Conservation (phyloP, 2,113 vertebrate species). For the Cichladusa arquata region DNA sequence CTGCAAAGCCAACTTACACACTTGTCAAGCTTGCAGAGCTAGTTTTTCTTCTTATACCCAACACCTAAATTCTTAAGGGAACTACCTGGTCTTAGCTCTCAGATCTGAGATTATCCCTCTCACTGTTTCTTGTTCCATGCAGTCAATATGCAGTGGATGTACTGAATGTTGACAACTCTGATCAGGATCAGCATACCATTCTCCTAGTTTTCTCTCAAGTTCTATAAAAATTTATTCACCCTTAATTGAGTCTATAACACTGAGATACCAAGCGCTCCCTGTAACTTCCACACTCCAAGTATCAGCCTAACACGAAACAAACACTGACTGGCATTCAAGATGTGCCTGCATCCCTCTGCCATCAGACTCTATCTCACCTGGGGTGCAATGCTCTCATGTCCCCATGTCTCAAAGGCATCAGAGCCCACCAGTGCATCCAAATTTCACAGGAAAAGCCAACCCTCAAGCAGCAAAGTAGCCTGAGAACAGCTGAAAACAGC, state of each 20-base stretch:
- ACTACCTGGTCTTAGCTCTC: neutral
- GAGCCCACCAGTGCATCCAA: neutral
- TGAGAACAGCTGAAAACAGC: neutral
- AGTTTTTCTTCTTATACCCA: neutral
- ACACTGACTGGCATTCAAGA: neutral
- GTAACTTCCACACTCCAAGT: neutral
- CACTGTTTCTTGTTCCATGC: neutral
- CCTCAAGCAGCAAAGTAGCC: neutral
- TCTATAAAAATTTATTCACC: neutral
- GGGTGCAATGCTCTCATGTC: neutral
- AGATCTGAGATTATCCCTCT: neutral
- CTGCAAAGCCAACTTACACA: neutral
- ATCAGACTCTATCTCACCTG: neutral
- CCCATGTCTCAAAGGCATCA: neutral
- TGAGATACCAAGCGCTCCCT: neutral
- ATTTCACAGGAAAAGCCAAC: neutral
- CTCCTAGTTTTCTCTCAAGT: neutral
- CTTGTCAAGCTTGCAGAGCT: neutral
- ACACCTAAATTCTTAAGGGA: neutral
- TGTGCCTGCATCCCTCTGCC: neutral
- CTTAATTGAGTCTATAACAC: neutral
- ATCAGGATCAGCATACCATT: neutral
- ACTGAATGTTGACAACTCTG: neutral
- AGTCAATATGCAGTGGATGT: neutral
- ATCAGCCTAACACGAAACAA: neutral